Evolutionary conservation across 2,797 vertebrate genomes (phyloP).

Genomic region (Characodon lateralis): DNA sequence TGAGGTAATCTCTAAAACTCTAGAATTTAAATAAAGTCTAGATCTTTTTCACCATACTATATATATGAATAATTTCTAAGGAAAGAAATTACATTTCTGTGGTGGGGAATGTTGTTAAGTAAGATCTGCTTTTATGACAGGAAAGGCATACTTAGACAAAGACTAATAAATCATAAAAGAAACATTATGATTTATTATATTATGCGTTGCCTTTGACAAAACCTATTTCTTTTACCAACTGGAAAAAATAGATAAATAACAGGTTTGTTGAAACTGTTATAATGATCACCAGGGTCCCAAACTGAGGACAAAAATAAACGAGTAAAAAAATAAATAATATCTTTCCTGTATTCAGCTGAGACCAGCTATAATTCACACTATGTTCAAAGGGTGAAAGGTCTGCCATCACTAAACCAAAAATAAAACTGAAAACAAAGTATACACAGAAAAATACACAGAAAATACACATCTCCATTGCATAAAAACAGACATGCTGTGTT

Average conservation of each 20-base stretch:
- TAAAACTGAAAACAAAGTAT: slow-evolving; percentile 40
- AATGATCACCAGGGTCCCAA: slow-evolving; percentile 11
- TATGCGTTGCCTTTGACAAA: neutral
- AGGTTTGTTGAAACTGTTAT: slow-evolving; percentile 15
- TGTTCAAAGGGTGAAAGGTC: slow-evolving; percentile 45
- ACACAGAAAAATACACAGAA: slow-evolving; percentile 43
- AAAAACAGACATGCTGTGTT: slow-evolving; percentile 57
- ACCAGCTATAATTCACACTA: slow-evolving; percentile 72
- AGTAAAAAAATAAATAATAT: neutral
- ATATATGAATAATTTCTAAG: neutral
- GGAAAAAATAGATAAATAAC: neutral
- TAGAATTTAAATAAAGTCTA: neutral
- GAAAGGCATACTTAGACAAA: neutral
- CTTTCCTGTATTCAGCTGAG: slow-evolving; percentile 51
- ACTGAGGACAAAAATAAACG: slow-evolving; percentile 4
- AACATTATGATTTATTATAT: neutral
- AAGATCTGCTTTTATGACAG: no score
- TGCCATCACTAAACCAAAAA: slow-evolving; percentile 20
- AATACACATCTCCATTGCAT: slow-evolving; percentile 58
- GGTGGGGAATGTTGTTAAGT: no score
- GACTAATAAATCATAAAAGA: neutral
- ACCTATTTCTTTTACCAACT: neutral
- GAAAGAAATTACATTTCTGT: neutral
- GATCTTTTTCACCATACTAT: neutral
- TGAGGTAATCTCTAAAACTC: neutral